Evolutionary conservation across 1,140 invertebrate genomes (phyloP).

Genomic region (Helicoverpa zea): DNA sequence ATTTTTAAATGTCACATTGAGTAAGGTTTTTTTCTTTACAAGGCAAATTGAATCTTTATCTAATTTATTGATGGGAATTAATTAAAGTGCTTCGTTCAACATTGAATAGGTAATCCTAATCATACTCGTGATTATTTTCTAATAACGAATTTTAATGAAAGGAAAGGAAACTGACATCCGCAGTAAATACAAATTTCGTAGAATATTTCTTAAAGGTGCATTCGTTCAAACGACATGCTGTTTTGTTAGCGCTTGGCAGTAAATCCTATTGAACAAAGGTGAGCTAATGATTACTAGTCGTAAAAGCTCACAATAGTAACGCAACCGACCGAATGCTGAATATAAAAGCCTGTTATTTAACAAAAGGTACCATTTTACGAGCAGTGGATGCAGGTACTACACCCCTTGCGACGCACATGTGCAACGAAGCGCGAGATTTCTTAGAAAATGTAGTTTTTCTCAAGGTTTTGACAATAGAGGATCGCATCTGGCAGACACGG

Average conservation of each 20-base stretch:
- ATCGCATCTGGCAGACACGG: conserved; percentile 72
- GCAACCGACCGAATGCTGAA: conserved; percentile 25
- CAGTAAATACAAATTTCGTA: not conserved
- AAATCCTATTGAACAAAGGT: conserved; percentile 32
- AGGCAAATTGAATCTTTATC: not conserved
- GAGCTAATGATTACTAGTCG: conserved; percentile 32
- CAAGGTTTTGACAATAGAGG: conserved; percentile 56
- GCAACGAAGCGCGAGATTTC: conserved; percentile 60
- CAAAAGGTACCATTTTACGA: conserved; percentile 56
- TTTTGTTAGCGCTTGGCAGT: not conserved
- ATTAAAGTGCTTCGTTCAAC: conserved; percentile 1
- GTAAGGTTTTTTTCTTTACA: not conserved
- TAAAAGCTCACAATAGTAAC: conserved; percentile 35
- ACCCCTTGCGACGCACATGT: conserved; percentile 61
- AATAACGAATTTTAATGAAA: conserved; percentile 26
- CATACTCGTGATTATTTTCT: conserved; percentile 12
- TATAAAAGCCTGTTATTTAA: conserved; percentile 37
- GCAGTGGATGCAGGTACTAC: conserved; percentile 63
- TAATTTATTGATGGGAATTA: too few relatives aligned
- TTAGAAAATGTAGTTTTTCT: conserved; percentile 61
- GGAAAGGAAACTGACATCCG: conserved; percentile 25
- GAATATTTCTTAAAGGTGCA: not conserved
- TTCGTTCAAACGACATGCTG: not conserved
- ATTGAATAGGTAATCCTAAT: too few relatives aligned
- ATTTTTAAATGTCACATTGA: not conserved